Conservation (phyloP, 2,797 vertebrate species). For the Acomys russatus region DNA sequence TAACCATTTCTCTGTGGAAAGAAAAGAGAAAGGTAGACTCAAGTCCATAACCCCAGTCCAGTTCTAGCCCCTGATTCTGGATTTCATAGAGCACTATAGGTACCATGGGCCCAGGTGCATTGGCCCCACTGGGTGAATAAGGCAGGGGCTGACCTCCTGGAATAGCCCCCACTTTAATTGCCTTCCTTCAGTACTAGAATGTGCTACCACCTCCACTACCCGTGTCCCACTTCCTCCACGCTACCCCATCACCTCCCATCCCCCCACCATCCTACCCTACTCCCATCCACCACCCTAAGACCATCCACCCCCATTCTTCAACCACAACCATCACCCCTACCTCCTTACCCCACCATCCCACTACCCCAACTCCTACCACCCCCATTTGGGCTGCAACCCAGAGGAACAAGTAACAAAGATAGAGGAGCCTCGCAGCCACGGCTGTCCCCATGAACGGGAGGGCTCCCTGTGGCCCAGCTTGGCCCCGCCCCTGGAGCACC, state of each 20-base stretch:
- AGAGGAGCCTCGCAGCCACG: background rate
- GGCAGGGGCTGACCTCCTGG: background rate
- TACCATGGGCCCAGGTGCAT: accelerated
- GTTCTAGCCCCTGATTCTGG: background rate
- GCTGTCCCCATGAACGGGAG: background rate
- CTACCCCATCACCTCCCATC: background rate
- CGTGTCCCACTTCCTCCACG: no score
- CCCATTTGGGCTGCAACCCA: background rate
- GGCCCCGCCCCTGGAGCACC: background rate
- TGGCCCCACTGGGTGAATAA: background rate
- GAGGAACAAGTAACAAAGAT: background rate
- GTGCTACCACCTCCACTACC: no score
- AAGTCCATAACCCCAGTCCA: background rate
- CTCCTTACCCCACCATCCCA: background rate
- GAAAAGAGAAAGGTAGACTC: background rate
- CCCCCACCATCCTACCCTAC: background rate
- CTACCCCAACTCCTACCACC: background rate
- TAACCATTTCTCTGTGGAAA: background rate
- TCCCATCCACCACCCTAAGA: background rate
- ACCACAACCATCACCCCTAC: background rate
- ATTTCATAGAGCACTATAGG: background rate
- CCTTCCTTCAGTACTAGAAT: background rate
- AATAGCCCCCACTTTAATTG: no score
- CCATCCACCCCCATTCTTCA: background rate
- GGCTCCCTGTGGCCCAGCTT: background rate